Conservation (phyloP, 2,888 invertebrate species). For the Agrotis puta region DNA sequence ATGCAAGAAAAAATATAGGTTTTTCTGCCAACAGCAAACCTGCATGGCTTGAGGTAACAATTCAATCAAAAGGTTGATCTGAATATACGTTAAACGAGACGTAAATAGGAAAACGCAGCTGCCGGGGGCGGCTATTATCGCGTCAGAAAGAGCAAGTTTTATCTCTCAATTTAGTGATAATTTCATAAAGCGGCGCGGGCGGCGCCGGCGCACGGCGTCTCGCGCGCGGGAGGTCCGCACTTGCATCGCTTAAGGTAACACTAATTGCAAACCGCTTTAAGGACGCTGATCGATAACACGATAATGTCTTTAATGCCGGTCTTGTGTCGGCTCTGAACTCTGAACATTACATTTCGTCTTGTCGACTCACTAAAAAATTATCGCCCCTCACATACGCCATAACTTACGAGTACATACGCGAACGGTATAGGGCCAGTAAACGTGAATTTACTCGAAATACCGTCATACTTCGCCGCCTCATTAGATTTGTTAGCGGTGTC, state of each 20-base stretch:
- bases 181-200: constrained; percentile 80
- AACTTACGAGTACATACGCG: constrained; percentile 44
- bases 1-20: neutral
- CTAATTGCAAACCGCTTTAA: constrained; percentile 87
- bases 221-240: constrained; percentile 83
- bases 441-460: constrained; percentile 56
- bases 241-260: constrained; percentile 74
- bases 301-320: constrained; percentile 86
- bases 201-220: constrained; percentile 72
- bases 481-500: constrained; percentile 68
- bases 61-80: constrained; percentile 66
- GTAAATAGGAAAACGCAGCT: constrained; percentile 81
- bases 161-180: constrained; percentile 89
- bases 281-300: constrained; percentile 87
- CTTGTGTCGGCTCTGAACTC: constrained; percentile 76
- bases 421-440: constrained; percentile 54
- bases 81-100: constrained; percentile 68
- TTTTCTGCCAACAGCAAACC: constrained; percentile 3
- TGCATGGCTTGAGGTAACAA: constrained; percentile 39
- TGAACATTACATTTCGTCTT: constrained; percentile 78
- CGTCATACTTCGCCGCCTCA: constrained; percentile 56
- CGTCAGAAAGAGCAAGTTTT: constrained; percentile 83
- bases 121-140: constrained; percentile 82
- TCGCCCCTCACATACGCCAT: constrained; percentile 68
- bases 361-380: constrained; percentile 70